These are phyloP conservation scores for Drosophila asahinai DNA, from an alignment of 1,140 invertebrate genomes.

Conservation along the genomic window DNA sequence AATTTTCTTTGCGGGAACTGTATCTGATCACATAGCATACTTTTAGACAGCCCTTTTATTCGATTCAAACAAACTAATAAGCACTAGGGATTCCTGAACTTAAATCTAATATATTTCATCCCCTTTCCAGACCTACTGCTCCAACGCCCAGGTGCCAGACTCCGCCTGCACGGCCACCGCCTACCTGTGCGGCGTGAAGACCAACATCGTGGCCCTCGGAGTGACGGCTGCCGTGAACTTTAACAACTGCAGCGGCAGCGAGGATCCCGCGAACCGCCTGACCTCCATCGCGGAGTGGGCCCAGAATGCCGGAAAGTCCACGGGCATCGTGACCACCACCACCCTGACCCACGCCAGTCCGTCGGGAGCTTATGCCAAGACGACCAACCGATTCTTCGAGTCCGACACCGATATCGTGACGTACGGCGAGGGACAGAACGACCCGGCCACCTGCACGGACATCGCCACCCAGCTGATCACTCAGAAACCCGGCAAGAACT, in stretches of 20 bases:
- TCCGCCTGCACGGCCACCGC: conserved; percentile 91
- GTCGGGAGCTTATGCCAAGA: conserved; percentile 85
- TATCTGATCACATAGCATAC: neutral
- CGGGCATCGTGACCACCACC: conserved; percentile 82
- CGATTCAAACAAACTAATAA: too few species aligned
- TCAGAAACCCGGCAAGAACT: conserved; percentile 86
- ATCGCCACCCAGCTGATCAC: conserved; percentile 89
- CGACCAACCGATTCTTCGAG: conserved; percentile 92
- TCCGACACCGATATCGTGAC: conserved; percentile 87
- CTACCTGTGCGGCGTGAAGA: conserved; percentile 90
- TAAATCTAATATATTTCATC: neutral
- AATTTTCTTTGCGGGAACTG: too few species aligned
- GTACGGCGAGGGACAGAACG: conserved; percentile 54
- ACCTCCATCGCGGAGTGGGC: conserved; percentile 93
- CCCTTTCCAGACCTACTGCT: conserved; percentile 86
- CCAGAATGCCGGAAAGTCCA: conserved; percentile 89
- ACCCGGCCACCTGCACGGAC: conserved; percentile 85
- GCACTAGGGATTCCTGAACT: too few species aligned
- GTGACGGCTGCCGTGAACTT: conserved; percentile 87
- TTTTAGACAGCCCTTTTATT: neutral
- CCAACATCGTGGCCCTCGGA: conserved; percentile 89
- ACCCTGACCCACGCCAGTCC: conserved; percentile 83
- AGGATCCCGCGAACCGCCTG: conserved; percentile 86
- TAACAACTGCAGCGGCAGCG: conserved; percentile 89
- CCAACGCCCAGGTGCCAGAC: conserved; percentile 92